Percentiles rank a stretch among this genome's conserved stretches.
Evolutionary conservation across 2,888 invertebrate genomes (phyloP).

Genomic region (Heliconius ismenius): DNA sequence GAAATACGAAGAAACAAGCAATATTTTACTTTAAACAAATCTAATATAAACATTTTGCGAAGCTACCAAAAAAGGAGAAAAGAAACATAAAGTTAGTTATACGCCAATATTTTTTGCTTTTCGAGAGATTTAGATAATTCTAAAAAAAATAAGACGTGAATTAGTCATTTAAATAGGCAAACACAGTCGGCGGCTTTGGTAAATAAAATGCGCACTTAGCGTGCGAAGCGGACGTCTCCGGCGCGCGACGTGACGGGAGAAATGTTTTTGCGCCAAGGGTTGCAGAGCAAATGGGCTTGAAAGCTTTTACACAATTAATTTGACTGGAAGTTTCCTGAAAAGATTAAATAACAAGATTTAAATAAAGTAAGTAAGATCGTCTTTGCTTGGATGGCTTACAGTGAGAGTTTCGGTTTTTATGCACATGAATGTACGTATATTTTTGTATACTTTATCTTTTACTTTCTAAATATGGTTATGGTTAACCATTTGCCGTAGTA

Average conservation of each 20-base stretch:
- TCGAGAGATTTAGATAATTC: neutral
- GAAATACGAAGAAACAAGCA: too few species aligned
- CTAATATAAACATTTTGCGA: neutral
- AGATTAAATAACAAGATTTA: slow-evolving; percentile 17
- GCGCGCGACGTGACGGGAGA: slow-evolving; percentile 44
- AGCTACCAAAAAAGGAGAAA: neutral
- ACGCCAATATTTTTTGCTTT: neutral
- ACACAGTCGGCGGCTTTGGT: slow-evolving; percentile 14
- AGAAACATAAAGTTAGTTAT: neutral
- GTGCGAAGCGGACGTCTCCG: slow-evolving; percentile 42
- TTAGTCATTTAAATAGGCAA: slow-evolving; percentile 35
- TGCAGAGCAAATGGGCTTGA: slow-evolving; percentile 59
- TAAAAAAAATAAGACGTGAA: slow-evolving; percentile 13
- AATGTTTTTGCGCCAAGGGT: slow-evolving; percentile 51
- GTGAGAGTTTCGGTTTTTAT: neutral
- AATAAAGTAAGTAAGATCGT: slow-evolving; percentile 16
- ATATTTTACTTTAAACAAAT: neutral
- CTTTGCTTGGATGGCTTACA: neutral
- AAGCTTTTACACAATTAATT: slow-evolving; percentile 62
- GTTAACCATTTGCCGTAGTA: neutral
- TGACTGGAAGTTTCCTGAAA: slow-evolving; percentile 46
- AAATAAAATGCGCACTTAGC: slow-evolving; percentile 43
- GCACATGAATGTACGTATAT: neutral
- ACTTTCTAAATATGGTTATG: neutral
- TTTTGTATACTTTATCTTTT: neutral